Conservation (phyloP, 2,113 vertebrate species). For the Riparia riparia region DNA sequence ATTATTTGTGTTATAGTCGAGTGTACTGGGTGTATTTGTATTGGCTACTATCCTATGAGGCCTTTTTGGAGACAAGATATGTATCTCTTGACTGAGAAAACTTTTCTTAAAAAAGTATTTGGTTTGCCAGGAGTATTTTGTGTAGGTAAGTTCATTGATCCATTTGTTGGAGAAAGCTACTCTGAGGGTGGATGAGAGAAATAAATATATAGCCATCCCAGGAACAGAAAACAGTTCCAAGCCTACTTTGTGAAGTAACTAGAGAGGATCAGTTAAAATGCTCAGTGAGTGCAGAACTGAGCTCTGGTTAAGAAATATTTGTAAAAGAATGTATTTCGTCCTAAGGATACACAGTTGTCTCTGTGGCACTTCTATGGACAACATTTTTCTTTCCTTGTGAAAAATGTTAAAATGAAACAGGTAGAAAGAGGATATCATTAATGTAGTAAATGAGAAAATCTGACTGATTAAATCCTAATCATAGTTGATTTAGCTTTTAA, state of each 20-base stretch:
- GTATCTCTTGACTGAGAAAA: neutral
- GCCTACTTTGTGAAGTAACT: neutral
- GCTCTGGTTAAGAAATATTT: neutral
- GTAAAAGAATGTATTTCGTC: neutral
- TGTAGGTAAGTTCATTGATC: neutral
- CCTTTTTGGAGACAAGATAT: neutral
- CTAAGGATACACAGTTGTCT: accelerated
- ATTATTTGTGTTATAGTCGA: neutral
- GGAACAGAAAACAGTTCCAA: neutral
- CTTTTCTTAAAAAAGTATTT: neutral
- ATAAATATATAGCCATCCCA: neutral
- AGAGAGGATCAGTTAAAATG: neutral
- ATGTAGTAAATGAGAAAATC: neutral
- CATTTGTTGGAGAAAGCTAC: neutral
- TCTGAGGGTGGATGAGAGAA: neutral
- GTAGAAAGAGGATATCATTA: neutral
- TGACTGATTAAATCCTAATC: neutral
- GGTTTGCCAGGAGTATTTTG: neutral
- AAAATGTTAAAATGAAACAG: neutral
- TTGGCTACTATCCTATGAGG: neutral
- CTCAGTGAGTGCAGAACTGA: neutral
- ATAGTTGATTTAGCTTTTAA: neutral
- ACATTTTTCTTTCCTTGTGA: neutral
- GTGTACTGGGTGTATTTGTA: neutral
- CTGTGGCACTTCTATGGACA: accelerated